Percentiles rank a stretch among this genome's conserved stretches.
Evolutionary conservation across 2,113 vertebrate species (phyloP).

Genomic region (Tupaia chinensis): DNA sequence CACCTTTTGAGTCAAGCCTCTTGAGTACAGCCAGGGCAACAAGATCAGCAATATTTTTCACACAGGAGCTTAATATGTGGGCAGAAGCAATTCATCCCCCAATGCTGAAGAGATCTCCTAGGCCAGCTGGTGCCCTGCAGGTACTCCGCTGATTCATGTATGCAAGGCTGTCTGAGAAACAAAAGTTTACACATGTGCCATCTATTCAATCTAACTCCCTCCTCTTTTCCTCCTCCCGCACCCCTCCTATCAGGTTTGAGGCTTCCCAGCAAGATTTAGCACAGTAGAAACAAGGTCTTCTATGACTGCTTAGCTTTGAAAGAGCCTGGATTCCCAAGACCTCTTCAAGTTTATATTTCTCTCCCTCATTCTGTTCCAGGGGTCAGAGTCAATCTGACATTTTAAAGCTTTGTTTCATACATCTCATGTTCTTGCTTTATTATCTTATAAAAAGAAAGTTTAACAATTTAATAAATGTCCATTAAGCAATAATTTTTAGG

Average conservation of each 20-base stretch:
- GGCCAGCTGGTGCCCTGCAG: background rate
- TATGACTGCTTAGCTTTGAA: background rate
- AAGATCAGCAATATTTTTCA: background rate
- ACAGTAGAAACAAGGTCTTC: background rate
- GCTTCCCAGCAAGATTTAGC: background rate
- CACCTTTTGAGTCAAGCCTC: background rate
- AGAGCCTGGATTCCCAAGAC: background rate
- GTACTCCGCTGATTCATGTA: background rate
- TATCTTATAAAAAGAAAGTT: background rate
- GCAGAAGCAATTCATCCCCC: background rate
- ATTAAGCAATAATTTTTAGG: background rate
- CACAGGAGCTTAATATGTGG: background rate
- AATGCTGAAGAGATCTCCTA: background rate
- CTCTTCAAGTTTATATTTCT: background rate
- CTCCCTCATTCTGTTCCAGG: background rate
- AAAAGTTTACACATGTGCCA: background rate
- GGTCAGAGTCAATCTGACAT: background rate
- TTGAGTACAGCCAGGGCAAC: background rate
- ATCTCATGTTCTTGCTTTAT: background rate
- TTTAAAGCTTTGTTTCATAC: background rate
- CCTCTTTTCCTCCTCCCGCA: background rate
- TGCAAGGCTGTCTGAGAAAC: background rate
- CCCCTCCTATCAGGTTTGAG: background rate
- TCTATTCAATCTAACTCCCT: background rate
- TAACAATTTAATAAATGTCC: conserved; percentile 28